A percentile compares a stretch with the other conserved stretches of the same genome.
Evolutionary conservation across 2,888 invertebrate species (phyloP).

Genomic region (Sesia bembeciformis): DNA sequence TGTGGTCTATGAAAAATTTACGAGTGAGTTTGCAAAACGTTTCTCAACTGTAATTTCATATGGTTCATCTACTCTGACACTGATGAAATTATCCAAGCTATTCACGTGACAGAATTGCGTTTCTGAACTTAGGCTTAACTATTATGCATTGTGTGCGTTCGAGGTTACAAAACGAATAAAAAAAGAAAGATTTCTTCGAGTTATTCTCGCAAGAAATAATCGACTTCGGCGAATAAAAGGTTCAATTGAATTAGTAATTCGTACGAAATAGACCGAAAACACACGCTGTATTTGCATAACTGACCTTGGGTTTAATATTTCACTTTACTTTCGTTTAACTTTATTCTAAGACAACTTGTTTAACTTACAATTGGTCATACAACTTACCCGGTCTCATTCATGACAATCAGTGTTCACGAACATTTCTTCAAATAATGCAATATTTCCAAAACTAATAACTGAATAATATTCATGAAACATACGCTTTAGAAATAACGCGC

Average conservation of each 20-base stretch:
- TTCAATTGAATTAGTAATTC: constrained; percentile 28
- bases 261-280: constrained; percentile 49
- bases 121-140: not conserved
- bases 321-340: not conserved
- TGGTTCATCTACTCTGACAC: not conserved
- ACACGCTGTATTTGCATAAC: constrained; percentile 38
- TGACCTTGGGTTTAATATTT: constrained; percentile 20
- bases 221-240: constrained; percentile 3
- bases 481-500: too few species aligned
- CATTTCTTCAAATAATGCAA: too few species aligned
- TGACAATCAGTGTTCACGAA: too few species aligned
- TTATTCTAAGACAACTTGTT: too few species aligned
- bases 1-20: too few species aligned
- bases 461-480: too few species aligned
- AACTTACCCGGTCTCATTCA: too few species aligned
- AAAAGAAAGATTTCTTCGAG: not conserved
- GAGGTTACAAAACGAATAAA: not conserved
- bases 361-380: too few species aligned
- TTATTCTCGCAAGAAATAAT: not conserved
- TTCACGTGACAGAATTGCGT: not conserved
- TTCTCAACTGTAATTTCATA: not conserved
- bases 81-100: not conserved
- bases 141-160: not conserved
- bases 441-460: too few species aligned
- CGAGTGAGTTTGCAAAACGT: not conserved